Evolutionary conservation across 2,113 vertebrate genomes (phyloP).

Genomic region (Lophura nycthemera): DNA sequence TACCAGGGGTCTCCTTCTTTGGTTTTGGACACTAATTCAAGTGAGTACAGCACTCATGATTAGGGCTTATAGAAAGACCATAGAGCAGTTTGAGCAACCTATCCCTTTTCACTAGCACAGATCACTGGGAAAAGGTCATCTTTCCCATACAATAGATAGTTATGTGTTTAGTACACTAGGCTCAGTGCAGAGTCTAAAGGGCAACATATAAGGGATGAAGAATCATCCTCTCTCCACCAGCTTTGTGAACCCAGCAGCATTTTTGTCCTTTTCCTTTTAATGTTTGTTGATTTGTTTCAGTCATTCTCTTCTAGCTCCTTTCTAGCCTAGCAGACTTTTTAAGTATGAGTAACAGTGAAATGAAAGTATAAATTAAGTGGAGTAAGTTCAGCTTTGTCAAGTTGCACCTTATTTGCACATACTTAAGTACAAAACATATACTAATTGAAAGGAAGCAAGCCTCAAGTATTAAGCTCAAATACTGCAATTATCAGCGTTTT

Average conservation of each 20-base stretch:
- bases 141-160: neutral
- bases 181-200: neutral
- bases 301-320: neutral
- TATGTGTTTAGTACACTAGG: neutral
- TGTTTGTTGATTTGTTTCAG: neutral
- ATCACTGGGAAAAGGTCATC: neutral
- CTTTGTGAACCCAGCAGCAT: neutral
- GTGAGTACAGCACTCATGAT: neutral
- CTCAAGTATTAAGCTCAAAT: conserved; percentile 55
- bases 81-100: neutral
- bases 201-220: neutral
- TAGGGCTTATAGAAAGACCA: neutral
- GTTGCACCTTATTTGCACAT: neutral
- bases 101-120: neutral
- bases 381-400: neutral
- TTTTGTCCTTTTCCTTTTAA: neutral
- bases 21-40: neutral
- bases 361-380: conserved; percentile 23
- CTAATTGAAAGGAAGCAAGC: conserved; percentile 30
- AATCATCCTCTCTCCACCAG: neutral
- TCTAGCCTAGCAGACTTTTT: neutral
- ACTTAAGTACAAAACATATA: neutral
- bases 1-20: neutral
- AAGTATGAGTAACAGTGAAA: neutral
- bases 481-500: conserved; percentile 44